Evolutionary conservation across 2,888 invertebrate genomes (phyloP), one percentile per base, ranked within the genome.

Genomic region (Nipponacmea schrenckii): DNA sequence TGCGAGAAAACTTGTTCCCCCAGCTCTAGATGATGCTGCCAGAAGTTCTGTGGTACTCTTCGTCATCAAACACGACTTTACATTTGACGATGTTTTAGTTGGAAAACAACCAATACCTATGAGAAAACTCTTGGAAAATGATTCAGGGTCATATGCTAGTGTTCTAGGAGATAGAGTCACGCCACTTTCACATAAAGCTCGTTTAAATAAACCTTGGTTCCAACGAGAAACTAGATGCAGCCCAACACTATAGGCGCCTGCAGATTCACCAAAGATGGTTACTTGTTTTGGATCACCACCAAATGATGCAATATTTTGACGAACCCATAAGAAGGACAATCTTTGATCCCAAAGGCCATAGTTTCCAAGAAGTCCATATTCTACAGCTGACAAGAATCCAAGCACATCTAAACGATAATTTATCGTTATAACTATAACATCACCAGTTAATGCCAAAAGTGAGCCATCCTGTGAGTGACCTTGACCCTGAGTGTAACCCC

Each of bases 331-430:
- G 80, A 97, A 93, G 2, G 97, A 97, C 84, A 96, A 87, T 15
- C 95, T 94, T 90, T 97, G 97, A 91, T 97, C 97, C 94, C 96
- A 95, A 26, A 97, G 91, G 0, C 90, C 96, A 92, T 95, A 94
- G 89, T 97, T 97, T 12, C 96, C 96, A 0, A 95, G 94, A 0
- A 94, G 93, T 81, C 94, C 94, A 80, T 80, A 74, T n/a, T 94
- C 94, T 69, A 92, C 93, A 85, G 96, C 91, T 89, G 96, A 96
- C 69, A 97, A 92, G 90, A 97, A 97, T 39, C 97, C 97, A 87
- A 97, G 96, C 0, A 96, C 94, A 17, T 97, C 97, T 5, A 75
- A 94, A 71, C 97, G 93, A 90, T 96, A 96, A 86, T 96, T 95
- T 92, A 97, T 95, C 46, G 96, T 95, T 74, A 96, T 96, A 20